Evolutionary conservation across 2,888 invertebrate genomes (phyloP), one percentile per base, ranked within the genome.

Genomic region (Limnephilus lunatus): DNA sequence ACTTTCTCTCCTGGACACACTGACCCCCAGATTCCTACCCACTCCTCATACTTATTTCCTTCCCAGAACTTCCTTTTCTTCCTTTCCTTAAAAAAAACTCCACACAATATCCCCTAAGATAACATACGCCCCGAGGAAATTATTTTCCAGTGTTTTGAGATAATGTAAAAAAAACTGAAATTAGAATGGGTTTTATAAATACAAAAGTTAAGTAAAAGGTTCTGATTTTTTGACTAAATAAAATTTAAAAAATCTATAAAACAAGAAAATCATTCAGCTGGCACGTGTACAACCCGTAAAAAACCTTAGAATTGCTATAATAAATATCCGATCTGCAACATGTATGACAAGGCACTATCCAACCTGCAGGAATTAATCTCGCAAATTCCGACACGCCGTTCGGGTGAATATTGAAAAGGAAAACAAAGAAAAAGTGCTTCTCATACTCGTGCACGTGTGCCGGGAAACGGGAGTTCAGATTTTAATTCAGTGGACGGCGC

Each of bases 401-500:
- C 25, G 9, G 15, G 35, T 83, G 83, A 19, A 83, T 83, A 83
- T 83, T 83, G 35, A 35, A 83, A 83, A 83, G 35, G 19, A 32
- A 31, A 83, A 83, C 83, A 83, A 32, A 35, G 83, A 15, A 35
- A 44, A 35, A 86, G 68, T 68, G 9, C 25, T 68, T 68, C 68
- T n/a, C 68, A 19, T 53, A 53, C 53, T 19, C 5, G 25, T 44
- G 30, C 86, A 86, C 86, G 86, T 44, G 86, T 44, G n/a, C 86
- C n/a, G 25, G 30, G 15, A 83, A 86, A 68, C n/a, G 9, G 48
- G 15, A 86, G 86, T 86, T 86, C 30, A 2, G 39, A 86, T 86
- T 86, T 86, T 86, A 48, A 86, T 48, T 86, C 86, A 48, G 86
- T 30, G 44, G 44, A n/a, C 44, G 44, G 44, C 25, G 35, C 9